A percentile compares a stretch with the other conserved stretches of the same genome.
These are phyloP conservation scores for Cebus imitator DNA, from an alignment of 2,113 vertebrate species.

Conservation along the genomic window DNA sequence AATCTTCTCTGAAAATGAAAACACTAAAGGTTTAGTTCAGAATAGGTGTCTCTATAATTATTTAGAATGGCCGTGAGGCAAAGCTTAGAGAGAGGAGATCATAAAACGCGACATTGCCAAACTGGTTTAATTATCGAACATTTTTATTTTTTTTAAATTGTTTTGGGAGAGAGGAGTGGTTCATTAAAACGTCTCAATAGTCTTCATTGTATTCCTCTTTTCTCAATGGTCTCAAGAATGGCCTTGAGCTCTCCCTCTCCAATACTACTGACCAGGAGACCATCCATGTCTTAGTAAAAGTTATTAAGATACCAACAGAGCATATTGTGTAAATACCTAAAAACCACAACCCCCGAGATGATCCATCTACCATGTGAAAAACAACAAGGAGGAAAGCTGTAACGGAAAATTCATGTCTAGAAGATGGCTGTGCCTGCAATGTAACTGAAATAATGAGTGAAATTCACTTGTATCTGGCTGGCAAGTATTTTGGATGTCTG, in stretches of 20 bases:
- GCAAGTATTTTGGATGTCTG: background rate
- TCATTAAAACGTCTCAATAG: background rate
- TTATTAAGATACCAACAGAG: conserved; percentile 33
- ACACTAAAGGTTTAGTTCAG: background rate
- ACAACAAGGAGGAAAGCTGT: background rate
- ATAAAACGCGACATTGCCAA: background rate
- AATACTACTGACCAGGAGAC: background rate
- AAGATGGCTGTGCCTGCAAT: background rate
- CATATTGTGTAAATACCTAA: conserved; percentile 37
- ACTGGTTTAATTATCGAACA: background rate
- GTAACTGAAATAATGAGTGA: background rate
- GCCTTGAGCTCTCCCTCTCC: background rate
- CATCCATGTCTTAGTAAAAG: background rate
- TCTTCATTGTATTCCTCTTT: background rate
- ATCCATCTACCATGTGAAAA: conserved; percentile 40
- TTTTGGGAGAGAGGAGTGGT: accelerated
- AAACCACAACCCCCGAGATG: conserved; percentile 37
- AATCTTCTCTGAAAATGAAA: background rate
- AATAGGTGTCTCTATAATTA: background rate
- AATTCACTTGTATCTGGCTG: background rate
- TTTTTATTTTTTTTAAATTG: background rate
- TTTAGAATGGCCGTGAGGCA: background rate
- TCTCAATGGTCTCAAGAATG: background rate
- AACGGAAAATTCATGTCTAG: conserved; percentile 39
- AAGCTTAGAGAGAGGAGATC: background rate